Evolutionary conservation across 1,140 invertebrate species (phyloP).

Genomic region (Geopemphigus sp.): DNA sequence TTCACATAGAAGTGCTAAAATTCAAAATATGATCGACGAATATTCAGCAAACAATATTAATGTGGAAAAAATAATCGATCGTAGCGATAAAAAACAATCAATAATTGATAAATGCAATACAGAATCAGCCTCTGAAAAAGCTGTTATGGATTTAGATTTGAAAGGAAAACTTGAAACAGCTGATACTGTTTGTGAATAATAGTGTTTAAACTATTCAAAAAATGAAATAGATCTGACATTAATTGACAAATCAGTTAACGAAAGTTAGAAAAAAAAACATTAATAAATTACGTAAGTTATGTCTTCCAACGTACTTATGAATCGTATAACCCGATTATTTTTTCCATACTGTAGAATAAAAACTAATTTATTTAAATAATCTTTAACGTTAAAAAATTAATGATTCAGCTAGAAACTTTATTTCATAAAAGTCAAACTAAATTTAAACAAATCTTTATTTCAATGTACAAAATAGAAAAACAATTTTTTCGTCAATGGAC

Average conservation of each 20-base stretch:
- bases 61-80: slow-evolving; percentile 29
- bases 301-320: too few species aligned
- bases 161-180: not conserved
- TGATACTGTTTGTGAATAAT: not conserved
- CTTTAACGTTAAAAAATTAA: too few species aligned
- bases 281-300: not conserved
- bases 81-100: slow-evolving; percentile 1
- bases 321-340: not conserved
- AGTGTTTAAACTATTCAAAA: not conserved
- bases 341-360: not conserved
- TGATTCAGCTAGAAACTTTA: too few species aligned
- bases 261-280: not conserved
- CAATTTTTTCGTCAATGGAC: too few species aligned
- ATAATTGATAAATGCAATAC: not conserved
- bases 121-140: not conserved
- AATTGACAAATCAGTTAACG: not conserved
- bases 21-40: slow-evolving; percentile 15
- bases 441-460: too few species aligned
- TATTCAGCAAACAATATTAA: slow-evolving; percentile 26
- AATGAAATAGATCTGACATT: not conserved
- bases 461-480: too few species aligned
- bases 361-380: not conserved
- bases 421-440: too few species aligned
- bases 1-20: slow-evolving; percentile 9
- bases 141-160: not conserved